Evolutionary conservation across 2,888 invertebrate genomes (phyloP), one percentile per base, ranked within the genome.

Genomic region (Callosobruchus maculatus): DNA sequence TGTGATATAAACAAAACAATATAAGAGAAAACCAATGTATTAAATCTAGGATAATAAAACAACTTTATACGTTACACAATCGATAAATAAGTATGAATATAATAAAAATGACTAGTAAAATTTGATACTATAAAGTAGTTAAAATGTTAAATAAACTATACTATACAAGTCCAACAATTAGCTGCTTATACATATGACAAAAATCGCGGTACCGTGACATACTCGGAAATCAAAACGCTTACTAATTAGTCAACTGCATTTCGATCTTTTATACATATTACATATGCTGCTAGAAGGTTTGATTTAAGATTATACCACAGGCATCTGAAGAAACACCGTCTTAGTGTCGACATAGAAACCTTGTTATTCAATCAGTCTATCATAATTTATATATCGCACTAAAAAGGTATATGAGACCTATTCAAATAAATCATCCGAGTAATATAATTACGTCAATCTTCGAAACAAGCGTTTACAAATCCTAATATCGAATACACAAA

Each of bases 71-170:
- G 82, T 84, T 86, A 85, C 82, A 84, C 81, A 83, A 82, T 78
- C 80, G 80, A 82, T 82, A 83, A 83, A 83, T 82, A 82, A 78
- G 81, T 83, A 81, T 83, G 80, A 80, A 80, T 82, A 83, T 82
- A 84, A 84, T 85, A 84, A 84, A 86, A 86, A 86, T 87, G 86
- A 87, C 86, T 87, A 87, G 86, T 85, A 84, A 84, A 81, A 80
- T 77, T 83, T 81, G 79, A 82, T 81, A 79, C 73, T 79, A 75
- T 76, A 77, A 78, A 76, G 77, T 77, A 77, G 76, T 74, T 75
- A 77, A 73, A 83, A 80, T 81, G 82, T 85, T 85, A 85, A 82
- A 85, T 86, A 86, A 85, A 85, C 85, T 85, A 85, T 84, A 83
- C 83, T 83, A 83, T 82, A 84, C 81, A 83, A 81, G 81, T 81